phyloP scores from a whole-genome alignment of 1,140 invertebrate genomes.

The Homarus americanus region DNA sequence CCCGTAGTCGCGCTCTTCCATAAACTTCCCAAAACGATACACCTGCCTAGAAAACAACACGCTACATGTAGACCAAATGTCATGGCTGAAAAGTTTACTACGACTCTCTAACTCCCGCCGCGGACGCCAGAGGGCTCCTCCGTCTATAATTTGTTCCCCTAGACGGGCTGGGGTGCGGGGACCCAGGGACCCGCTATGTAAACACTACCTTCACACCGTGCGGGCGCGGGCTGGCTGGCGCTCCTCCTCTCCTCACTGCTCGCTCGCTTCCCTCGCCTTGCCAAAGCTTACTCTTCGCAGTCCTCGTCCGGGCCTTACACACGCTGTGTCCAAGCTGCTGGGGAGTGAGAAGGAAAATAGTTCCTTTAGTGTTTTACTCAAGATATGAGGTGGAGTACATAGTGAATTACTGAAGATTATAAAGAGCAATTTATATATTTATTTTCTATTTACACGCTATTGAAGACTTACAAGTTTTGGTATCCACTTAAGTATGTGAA shows the following conservation, averaged over 20 bases:
- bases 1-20: too few relatives aligned
- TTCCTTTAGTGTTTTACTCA: background rate
- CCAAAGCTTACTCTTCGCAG: background rate
- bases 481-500: background rate
- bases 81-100: background rate
- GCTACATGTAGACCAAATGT: background rate
- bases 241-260: slow-evolving; percentile 1
- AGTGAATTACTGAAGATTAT: background rate
- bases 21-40: too few relatives aligned
- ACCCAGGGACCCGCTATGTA: slow-evolving; percentile 6
- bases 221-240: slow-evolving; percentile 3
- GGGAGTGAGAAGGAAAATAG: background rate
- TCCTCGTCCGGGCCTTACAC: background rate
- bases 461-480: background rate
- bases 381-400: background rate
- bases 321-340: background rate
- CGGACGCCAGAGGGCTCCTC: background rate
- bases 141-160: slow-evolving; percentile 6
- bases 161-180: background rate
- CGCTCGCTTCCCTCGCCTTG: background rate
- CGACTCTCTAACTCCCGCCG: background rate
- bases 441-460: background rate
- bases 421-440: background rate
- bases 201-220: slow-evolving; percentile 6
- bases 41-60: too few relatives aligned